Evolutionary conservation across 2,888 invertebrate species (phyloP), one percentile per base, ranked within the genome.

Genomic region (Andrena haemorrhoa): DNA sequence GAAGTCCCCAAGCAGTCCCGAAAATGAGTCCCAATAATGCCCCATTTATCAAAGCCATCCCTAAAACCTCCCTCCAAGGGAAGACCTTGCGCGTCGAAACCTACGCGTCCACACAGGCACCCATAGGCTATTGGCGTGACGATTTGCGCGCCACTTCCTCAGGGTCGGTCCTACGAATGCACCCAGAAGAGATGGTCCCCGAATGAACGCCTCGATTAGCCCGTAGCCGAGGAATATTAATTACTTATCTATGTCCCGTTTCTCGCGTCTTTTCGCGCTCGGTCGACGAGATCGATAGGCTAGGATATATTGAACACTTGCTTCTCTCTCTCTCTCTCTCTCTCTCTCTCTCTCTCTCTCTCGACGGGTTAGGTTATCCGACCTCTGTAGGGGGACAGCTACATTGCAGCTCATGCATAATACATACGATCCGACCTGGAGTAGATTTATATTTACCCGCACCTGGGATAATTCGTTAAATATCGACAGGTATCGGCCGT

Each of bases 361-460:
- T 76, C 79, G 75, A 83, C 81, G 79, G 87, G 87, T 88, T 88
- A 88, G 88, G 87, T 88, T 87, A 85, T 87, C 82, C 87, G 84
- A 88, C 79, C 78, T 87, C 85, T 83, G 82, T 79, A 84, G 78
- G 85, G 88, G 85, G 85, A 87, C 88, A 87, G 88, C 87, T 87
- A 88, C 85, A 84, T 88, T 86, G 87, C 88, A 85, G 65, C 83
- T 88, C 85, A 86, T 89, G 89, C 89, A 89, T 89, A 89, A 90
- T 88, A 85, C 82, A 90, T 89, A 83, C 78, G 85, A 89, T 88
- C 88, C 88, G 88, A 88, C 85, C 87, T 88, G 88, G 85, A 85
- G 85, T 88, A 85, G 88, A 88, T 88, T 90, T 90, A 90, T 90
- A 90, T 90, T 90, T 90, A 89, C 85, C 88, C 83, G 79, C 79